Conservation (phyloP, 2,113 vertebrate genomes). For the Maccullochella peelii region DNA sequence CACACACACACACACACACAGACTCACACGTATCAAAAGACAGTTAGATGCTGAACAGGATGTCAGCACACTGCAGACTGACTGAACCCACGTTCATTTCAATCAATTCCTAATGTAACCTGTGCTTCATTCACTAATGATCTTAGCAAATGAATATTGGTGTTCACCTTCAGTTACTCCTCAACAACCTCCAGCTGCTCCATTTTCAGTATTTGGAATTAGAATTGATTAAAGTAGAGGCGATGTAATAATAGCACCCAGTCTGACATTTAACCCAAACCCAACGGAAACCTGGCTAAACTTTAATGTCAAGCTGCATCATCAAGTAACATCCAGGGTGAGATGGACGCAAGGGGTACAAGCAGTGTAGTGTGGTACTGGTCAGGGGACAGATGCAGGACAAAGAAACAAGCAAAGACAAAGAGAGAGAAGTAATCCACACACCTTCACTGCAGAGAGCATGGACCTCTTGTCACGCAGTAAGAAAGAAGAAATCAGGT, state of each 20-base stretch:
- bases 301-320: not conserved
- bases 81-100: constrained; percentile 10
- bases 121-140: constrained; percentile 39
- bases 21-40: not conserved
- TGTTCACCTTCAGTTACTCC: constrained; percentile 9
- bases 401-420: constrained; percentile 27
- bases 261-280: constrained; percentile 3
- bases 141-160: constrained; percentile 47
- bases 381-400: constrained; percentile 25
- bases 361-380: not conserved
- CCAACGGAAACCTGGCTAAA: not conserved
- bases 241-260: not conserved
- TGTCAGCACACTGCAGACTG: not conserved
- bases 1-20: not conserved
- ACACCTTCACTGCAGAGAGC: constrained; percentile 83
- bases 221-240: constrained; percentile 36
- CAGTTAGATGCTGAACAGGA: not conserved
- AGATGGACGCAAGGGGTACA: not conserved
- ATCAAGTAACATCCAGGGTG: not conserved
- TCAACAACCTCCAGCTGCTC: constrained; percentile 22
- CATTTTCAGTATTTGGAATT: constrained; percentile 28
- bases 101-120: constrained; percentile 24
- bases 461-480: constrained; percentile 82
- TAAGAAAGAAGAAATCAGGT: constrained; percentile 76
- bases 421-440: constrained; percentile 66